phyloP scores from a whole-genome alignment of 2,797 vertebrate species.

The Intellagama lesueurii region DNA sequence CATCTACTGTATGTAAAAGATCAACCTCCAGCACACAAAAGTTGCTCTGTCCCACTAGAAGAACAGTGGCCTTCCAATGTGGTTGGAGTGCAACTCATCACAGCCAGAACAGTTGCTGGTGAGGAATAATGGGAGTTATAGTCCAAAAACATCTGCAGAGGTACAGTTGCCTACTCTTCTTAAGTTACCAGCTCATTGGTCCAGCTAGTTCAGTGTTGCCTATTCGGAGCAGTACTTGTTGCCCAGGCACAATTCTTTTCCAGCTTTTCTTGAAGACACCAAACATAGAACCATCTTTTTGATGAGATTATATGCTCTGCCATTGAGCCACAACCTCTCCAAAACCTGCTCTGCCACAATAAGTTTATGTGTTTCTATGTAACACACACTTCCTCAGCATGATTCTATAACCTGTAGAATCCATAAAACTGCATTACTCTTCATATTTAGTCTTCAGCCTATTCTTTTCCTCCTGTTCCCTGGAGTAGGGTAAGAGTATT shows the following conservation, averaged over 20 bases:
- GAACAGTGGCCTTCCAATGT: neutral
- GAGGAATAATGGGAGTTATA: neutral
- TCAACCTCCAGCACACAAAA: neutral
- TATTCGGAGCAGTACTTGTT: neutral
- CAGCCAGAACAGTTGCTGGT: neutral
- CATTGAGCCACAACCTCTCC: neutral
- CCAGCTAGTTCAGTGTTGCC: neutral
- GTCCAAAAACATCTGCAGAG: neutral
- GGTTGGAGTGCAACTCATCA: neutral
- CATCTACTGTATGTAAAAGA: neutral
- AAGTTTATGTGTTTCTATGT: no score
- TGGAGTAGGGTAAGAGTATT: conserved; percentile 24
- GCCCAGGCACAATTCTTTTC: neutral
- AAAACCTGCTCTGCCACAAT: neutral
- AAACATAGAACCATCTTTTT: neutral
- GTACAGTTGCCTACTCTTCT: neutral
- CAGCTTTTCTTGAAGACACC: neutral
- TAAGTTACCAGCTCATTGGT: neutral
- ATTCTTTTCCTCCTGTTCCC: neutral
- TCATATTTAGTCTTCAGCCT: neutral
- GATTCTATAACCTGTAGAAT: neutral
- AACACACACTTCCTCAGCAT: neutral
- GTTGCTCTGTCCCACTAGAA: neutral
- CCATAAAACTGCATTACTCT: neutral
- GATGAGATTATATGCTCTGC: neutral